Evolutionary conservation across 2,113 vertebrate species (phyloP).

Genomic region (Myiopsitta monachus): DNA sequence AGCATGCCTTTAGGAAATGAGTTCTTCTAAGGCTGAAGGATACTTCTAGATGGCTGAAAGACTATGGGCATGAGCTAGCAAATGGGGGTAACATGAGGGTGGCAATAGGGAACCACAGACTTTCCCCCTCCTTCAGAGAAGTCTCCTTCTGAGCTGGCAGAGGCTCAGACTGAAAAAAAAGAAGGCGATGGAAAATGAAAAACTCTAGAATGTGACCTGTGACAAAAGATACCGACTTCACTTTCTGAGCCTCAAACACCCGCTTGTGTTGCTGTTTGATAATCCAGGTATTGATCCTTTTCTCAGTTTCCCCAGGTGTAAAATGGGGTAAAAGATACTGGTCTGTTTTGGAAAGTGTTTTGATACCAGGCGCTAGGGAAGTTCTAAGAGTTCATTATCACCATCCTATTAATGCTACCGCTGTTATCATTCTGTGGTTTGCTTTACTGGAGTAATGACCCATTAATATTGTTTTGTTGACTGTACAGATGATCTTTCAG

Average conservation of each 20-base stretch:
- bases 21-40: not conserved
- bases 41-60: not conserved
- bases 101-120: not conserved
- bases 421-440: not conserved
- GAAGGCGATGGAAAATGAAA: not conserved
- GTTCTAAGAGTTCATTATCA: not conserved
- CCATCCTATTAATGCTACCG: not conserved
- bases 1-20: not conserved
- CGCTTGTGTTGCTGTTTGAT: not conserved
- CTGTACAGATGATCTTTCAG: conserved; percentile 50
- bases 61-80: not conserved
- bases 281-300: not conserved
- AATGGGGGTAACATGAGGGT: not conserved
- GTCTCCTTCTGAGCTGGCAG: not conserved
- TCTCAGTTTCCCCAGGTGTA: not conserved
- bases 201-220: not conserved
- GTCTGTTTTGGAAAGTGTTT: not conserved
- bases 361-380: not conserved
- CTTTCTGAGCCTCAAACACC: not conserved
- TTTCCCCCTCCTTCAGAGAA: not conserved
- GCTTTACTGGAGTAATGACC: conserved; percentile 42
- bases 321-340: not conserved
- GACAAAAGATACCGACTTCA: not conserved
- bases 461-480: conserved; percentile 61
- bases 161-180: not conserved